Evolutionary conservation across 2,113 vertebrate species (phyloP).

Genomic region (Entelurus aequoreus): DNA sequence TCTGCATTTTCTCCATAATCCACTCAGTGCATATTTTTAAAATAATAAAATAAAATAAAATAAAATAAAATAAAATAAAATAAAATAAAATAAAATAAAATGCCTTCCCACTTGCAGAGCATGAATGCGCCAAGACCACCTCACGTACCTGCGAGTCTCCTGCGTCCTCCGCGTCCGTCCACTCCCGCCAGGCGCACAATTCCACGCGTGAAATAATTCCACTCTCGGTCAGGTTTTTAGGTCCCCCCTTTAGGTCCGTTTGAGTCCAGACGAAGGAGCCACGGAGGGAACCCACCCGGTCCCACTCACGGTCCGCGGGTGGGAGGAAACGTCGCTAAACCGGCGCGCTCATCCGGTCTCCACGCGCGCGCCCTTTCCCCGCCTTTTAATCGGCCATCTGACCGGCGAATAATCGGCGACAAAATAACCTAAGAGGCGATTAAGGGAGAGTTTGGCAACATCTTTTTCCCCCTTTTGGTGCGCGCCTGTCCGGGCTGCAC

Average conservation of each 20-base stretch:
- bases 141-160: constrained; percentile 46
- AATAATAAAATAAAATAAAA: too few relatives aligned
- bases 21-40: too few relatives aligned
- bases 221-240: constrained; percentile 18
- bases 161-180: constrained; percentile 21
- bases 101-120: background rate
- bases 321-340: constrained; percentile 36
- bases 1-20: too few relatives aligned
- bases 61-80: too few relatives aligned
- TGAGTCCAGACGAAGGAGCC: constrained; percentile 31
- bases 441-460: background rate
- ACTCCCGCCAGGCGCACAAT: constrained; percentile 27
- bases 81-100: too few relatives aligned
- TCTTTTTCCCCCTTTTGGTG: too few relatives aligned
- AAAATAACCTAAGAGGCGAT: background rate
- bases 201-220: constrained; percentile 48
- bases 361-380: constrained; percentile 22
- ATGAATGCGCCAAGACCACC: constrained; percentile 11
- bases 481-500: too few relatives aligned
- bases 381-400: constrained; percentile 21
- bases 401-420: constrained; percentile 9
- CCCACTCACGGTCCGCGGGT: constrained; percentile 27
- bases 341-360: constrained; percentile 46
- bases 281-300: constrained; percentile 16
- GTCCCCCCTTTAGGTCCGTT: constrained; percentile 9